phyloP scores from a whole-genome alignment of 2,113 vertebrate genomes.

The Apteryx owenii region DNA sequence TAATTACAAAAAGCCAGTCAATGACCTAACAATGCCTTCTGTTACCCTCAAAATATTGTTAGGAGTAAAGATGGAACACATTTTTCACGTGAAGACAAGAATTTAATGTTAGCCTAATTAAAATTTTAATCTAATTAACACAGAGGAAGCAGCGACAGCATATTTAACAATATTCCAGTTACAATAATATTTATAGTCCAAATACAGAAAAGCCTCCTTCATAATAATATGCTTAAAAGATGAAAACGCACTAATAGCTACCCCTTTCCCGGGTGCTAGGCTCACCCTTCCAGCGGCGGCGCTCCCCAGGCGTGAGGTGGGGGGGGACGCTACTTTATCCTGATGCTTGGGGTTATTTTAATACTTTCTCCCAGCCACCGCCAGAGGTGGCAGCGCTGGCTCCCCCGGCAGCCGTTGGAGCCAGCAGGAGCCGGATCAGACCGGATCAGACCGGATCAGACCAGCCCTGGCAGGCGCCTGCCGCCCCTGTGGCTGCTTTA shows the following conservation, averaged over 20 bases:
- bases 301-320: too few species aligned
- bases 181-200: accelerated
- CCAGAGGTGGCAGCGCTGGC: too few species aligned
- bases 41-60: neutral
- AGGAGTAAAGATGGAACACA: neutral
- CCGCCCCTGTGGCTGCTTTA: neutral
- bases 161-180: neutral
- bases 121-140: neutral
- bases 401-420: too few species aligned
- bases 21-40: neutral
- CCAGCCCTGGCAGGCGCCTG: neutral
- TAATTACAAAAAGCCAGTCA: neutral
- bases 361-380: neutral
- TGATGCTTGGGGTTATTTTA: neutral
- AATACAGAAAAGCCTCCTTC: neutral
- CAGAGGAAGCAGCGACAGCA: neutral
- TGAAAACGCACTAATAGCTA: neutral
- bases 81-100: neutral
- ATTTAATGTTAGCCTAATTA: neutral
- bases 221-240: neutral
- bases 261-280: too few species aligned
- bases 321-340: neutral
- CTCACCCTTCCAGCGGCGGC: neutral
- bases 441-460: neutral
- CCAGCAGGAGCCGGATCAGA: neutral